A percentile compares a stretch with the other conserved stretches of the same genome.
phyloP scores from a whole-genome alignment of 1,140 invertebrate genomes.

The Achroia grisella region DNA sequence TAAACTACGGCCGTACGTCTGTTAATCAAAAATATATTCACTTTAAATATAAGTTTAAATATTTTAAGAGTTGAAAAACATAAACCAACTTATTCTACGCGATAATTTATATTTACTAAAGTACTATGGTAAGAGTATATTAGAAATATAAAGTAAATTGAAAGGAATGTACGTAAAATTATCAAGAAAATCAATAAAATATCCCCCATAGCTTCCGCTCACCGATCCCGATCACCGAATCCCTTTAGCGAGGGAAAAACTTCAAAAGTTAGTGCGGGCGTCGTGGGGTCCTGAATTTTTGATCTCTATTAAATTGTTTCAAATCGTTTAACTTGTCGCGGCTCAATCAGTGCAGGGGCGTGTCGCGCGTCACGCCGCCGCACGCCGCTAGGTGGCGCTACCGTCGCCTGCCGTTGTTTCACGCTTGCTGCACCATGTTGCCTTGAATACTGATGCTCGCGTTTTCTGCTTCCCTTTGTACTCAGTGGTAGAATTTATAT shows the following conservation, averaged over 20 bases:
- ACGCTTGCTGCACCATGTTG: conserved; percentile 26
- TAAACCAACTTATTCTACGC: too few species aligned
- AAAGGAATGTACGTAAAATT: conserved; percentile 31
- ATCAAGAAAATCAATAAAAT: conserved; percentile 53
- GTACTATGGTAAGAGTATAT: too few species aligned
- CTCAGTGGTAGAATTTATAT: too few species aligned
- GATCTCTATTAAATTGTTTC: conserved; percentile 74
- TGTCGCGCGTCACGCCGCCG: conserved; percentile 13
- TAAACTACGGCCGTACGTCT: too few species aligned
- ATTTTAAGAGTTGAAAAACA: too few species aligned
- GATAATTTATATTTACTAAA: too few species aligned
- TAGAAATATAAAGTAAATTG: conserved; percentile 5
- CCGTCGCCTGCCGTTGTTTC: conserved; percentile 21
- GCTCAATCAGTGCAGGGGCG: conserved; percentile 59
- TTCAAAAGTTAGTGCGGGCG: conserved; percentile 71
- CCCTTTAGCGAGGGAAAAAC: conserved; percentile 71
- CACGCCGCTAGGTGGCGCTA: too few species aligned
- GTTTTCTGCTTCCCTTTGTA: conserved; percentile 16
- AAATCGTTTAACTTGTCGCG: conserved; percentile 74
- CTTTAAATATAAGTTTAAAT: too few species aligned
- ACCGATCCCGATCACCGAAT: too few species aligned
- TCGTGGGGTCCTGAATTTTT: conserved; percentile 63
- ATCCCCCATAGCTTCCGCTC: conserved; percentile 55
- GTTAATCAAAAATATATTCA: too few species aligned
- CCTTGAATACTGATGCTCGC: conserved; percentile 48